Base-by-base conservation (phyloP, 2,797 vertebrate genomes). In the Luscinia luscinia region DNA sequence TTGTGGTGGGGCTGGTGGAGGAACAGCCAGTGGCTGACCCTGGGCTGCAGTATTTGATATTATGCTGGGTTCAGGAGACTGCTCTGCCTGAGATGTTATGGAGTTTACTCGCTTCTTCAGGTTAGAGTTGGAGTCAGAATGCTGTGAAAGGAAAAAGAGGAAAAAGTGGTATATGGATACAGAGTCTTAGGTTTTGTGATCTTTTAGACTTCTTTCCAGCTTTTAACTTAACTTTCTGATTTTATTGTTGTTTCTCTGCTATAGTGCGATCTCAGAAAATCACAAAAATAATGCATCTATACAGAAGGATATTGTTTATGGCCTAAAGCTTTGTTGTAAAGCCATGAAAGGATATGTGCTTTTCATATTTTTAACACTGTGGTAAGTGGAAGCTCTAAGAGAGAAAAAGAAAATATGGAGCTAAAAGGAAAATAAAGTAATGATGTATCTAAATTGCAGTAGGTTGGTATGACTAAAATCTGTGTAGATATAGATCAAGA, bases 61-160 rank as follows among this genome's bases (percentile, higher is more conserved):
- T 63, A 97, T 98, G 58, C 97, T 98, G 93, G 97, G 95, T 18
- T 98, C 97, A 26, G 98, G 93, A 22, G 98, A 96, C 15, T 94
- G 94, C 26, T 98, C 98, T 67, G 98, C 97, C 34, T 98, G 97
- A 14, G 98, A 96, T 0, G 84, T 51, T 40, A 98, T 43, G 2
- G 99, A 98, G 94, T 98, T 99, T 81, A 98, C 97, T 96, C 99
- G 97, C 96, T 99, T 99, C 98, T 99, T 99, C 96, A 99, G 94
- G 80, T 98, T 98, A 51, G 98, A 98, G 38, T 97, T 98, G 78
- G 98, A 97, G 74, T 99, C 98, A 90, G 98, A 97, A 96, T 98
- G 96, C 97, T 98, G 92, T 70, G 79, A 87, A n/a, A 40, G 48
- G 59, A 86, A 89, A 92, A 79, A 34, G 24, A 70, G 51, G 28